These are phyloP conservation scores for Corythornis leucogaster DNA, from an alignment of 2,797 vertebrate genomes.

Conservation along the genomic window DNA sequence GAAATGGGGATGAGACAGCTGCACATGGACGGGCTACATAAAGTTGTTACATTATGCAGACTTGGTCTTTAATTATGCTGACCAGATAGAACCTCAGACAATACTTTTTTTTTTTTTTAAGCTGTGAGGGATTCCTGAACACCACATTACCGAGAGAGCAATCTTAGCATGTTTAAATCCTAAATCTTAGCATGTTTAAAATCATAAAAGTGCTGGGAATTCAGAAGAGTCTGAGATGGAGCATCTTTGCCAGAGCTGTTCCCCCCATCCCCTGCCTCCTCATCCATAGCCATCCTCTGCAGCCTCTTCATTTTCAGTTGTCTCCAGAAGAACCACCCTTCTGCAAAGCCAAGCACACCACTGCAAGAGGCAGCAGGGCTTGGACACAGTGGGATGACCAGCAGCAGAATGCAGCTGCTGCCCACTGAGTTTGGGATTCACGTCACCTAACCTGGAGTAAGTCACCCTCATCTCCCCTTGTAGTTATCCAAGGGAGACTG, in stretches of 20 bases:
- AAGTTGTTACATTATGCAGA: background rate
- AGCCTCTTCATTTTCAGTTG: background rate
- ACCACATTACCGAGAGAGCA: background rate
- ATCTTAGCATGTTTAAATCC: background rate
- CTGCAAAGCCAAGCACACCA: rapidly evolving
- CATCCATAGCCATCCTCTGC: rapidly evolving
- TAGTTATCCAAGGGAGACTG: background rate
- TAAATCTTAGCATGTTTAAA: background rate
- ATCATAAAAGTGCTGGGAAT: background rate
- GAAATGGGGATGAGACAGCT: background rate
- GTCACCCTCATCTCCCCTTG: rapidly evolving
- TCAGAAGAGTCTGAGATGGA: background rate
- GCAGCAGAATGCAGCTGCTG: background rate
- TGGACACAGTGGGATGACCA: rapidly evolving
- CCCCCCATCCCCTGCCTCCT: background rate
- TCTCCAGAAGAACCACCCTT: background rate
- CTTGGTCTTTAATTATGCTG: background rate
- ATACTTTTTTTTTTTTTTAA: background rate
- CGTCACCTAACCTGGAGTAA: background rate
- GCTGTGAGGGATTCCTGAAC: background rate
- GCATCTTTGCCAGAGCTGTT: background rate
- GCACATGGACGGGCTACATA: rapidly evolving
- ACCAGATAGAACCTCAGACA: background rate
- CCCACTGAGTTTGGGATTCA: background rate
- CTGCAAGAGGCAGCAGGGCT: background rate